Evolutionary conservation across 53 echinoderm and acorn worm genomes (phyloP).

Genomic region (Actinopyga echinites): DNA sequence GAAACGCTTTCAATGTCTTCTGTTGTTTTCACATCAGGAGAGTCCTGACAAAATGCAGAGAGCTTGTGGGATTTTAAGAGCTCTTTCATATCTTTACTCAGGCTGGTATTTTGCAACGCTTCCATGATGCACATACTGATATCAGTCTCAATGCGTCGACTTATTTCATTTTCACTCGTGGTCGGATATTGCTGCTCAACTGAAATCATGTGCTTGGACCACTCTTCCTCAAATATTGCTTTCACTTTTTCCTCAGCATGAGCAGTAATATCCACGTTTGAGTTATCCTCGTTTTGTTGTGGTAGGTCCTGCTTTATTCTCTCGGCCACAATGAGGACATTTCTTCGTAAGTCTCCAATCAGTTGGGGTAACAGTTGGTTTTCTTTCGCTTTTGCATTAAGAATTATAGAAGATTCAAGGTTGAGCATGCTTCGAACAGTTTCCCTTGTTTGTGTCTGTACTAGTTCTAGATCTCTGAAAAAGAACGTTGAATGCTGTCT

Average conservation of each 20-base stretch:
- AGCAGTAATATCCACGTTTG: not conserved
- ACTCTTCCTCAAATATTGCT: conserved; percentile 14
- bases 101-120: not conserved
- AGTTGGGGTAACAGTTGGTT: conserved; percentile 3
- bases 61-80: not conserved
- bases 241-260: not conserved
- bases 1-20: not conserved
- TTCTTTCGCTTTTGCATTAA: not conserved
- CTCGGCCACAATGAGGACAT: not conserved
- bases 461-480: not conserved
- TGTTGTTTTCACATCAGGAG: not conserved
- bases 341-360: conserved; percentile 2
- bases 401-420: not conserved
- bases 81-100: conserved; percentile 26
- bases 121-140: not conserved
- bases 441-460: not conserved
- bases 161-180: not conserved
- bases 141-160: not conserved
- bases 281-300: not conserved
- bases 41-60: not conserved
- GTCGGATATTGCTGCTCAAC: not conserved
- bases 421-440: not conserved
- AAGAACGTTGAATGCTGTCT: conserved; percentile 14
- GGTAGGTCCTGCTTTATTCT: not conserved
- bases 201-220: not conserved